Percentiles rank a stretch among this genome's conserved stretches.
phyloP scores from a whole-genome alignment of 2,797 vertebrate genomes.

The Acestrorhynchus altus region DNA sequence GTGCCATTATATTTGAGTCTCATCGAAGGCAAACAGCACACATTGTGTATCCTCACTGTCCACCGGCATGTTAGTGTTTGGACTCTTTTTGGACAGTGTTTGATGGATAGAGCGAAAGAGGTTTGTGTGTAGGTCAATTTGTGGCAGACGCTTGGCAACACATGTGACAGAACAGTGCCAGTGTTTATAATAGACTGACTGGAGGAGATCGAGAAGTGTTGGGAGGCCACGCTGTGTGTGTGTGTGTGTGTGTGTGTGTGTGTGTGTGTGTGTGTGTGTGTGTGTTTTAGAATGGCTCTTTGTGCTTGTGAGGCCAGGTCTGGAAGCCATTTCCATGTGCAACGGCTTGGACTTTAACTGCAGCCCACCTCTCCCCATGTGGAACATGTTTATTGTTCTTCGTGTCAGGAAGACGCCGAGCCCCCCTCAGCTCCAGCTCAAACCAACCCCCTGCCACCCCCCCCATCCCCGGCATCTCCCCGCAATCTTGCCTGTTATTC shows the following conservation, averaged over 20 bases:
- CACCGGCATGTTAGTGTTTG: conserved; percentile 4
- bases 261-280: conserved; percentile 15
- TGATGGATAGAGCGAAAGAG: conserved; percentile 3
- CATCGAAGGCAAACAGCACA: conserved; percentile 27
- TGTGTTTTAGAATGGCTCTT: conserved; percentile 60
- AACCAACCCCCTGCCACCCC: conserved; percentile 5
- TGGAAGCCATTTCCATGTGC: conserved; percentile 67
- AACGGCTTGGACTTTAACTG: conserved; percentile 59
- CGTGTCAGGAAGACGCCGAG: conserved; percentile 65
- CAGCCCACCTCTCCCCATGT: conserved; percentile 62
- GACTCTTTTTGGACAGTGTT: conserved; percentile 25
- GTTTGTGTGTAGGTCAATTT: conserved; percentile 40
- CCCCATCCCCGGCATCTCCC: conserved; percentile 42
- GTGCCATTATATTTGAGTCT: conserved; percentile 39
- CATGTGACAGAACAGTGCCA: conserved; percentile 38
- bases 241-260: conserved; percentile 25
- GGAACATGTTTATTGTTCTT: conserved; percentile 72
- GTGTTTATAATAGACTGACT: conserved; percentile 49
- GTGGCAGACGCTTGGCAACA: conserved; percentile 40
- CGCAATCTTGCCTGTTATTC: conserved; percentile 65
- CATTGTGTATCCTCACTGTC: background rate
- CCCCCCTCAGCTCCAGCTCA: conserved; percentile 19
- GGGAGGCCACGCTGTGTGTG: conserved; percentile 11
- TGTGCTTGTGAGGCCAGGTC: conserved; percentile 59
- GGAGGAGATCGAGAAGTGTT: conserved; percentile 12